Base-by-base conservation (phyloP, 2,113 vertebrate species). In the Eidolon helvum region DNA sequence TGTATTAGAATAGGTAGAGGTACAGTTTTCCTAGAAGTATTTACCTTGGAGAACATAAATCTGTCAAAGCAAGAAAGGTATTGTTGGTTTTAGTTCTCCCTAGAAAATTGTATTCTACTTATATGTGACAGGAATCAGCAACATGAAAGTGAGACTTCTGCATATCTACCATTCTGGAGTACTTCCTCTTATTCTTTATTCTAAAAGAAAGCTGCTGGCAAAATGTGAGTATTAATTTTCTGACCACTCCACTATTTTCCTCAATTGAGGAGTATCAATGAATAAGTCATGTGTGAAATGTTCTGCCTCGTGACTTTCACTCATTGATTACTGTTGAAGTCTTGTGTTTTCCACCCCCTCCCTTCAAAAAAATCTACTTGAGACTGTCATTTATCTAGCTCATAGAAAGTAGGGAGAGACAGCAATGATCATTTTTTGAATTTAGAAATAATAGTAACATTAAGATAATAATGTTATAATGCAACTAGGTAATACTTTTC, bases 61-160 rank as follows among this genome's bases (percentile, higher is more conserved):
- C 11, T 63, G 9, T 78, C 86, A 66, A 66, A 6, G 24, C 45
- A 92, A 75, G 59, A 63, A 94, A 14, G 12, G 2, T 33, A 4
- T 50, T 57, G 79, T 30, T 63, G 26, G 45, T 50, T 75, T 78
- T 38, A 66, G 3, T 53, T 7, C 57, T 10, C 48, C 68, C 79
- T 16, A 57, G 38, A 75, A 84, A 95, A 87, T 48, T 79, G 50
- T 57, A 63, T 90, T 89, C 50, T 75, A 35, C 26, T 66, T 45
- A 61, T 40, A 97, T 74, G 24, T 95, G 63, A 69, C 35, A 84
- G 30, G 18, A 79, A 85, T 59, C 50, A 94, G 24, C 19, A 94
- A 50, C n/a, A 74, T 84, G 43, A 88, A 57, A 14, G 18, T 69
- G 26, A 93, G 24, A 68, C 43, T 66, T 90, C 21, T 72, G 26